A percentile compares a stretch with the other conserved stretches of the same genome.
These are phyloP conservation scores for Napeogenes sylphis DNA, from an alignment of 2,888 invertebrate species.

Conservation along the genomic window DNA sequence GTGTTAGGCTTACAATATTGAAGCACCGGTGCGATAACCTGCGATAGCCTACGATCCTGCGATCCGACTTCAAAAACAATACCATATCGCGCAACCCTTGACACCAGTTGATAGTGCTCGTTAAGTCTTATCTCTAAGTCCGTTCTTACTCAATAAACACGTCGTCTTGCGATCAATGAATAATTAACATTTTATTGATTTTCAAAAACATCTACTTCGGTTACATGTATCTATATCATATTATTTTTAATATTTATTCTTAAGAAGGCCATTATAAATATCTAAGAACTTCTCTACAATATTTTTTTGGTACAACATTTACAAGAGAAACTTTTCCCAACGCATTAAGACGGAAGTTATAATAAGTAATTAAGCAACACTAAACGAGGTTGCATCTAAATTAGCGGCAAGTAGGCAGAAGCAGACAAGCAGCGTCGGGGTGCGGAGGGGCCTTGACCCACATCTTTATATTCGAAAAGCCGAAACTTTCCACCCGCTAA, in stretches of 20 bases:
- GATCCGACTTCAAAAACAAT: conserved; percentile 35
- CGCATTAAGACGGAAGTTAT: conserved; percentile 38
- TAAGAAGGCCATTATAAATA: too few relatives aligned
- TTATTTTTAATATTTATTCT: too few relatives aligned
- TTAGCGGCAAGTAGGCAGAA: conserved; percentile 35
- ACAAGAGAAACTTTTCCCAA: conserved; percentile 2
- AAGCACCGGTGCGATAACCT: conserved; percentile 31
- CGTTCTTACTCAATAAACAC: conserved; percentile 17
- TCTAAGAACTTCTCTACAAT: too few relatives aligned
- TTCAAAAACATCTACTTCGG: neutral
- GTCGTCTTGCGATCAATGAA: conserved; percentile 1
- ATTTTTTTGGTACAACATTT: neutral
- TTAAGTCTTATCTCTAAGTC: conserved; percentile 18
- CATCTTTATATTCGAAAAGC: conserved; percentile 55
- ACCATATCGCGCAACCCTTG: conserved; percentile 37
- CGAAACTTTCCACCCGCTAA: conserved; percentile 56
- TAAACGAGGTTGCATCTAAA: conserved; percentile 53
- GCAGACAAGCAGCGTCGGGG: conserved; percentile 26
- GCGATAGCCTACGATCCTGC: conserved; percentile 31
- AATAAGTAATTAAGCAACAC: conserved; percentile 45
- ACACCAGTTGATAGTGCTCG: conserved; percentile 32
- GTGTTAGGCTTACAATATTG: conserved; percentile 23
- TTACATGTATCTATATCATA: too few relatives aligned
- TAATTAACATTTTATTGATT: neutral
- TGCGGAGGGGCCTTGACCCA: conserved; percentile 48